These are phyloP conservation scores for Tachystola acroxantha DNA, from an alignment of 2,888 invertebrate species.

Conservation along the genomic window DNA sequence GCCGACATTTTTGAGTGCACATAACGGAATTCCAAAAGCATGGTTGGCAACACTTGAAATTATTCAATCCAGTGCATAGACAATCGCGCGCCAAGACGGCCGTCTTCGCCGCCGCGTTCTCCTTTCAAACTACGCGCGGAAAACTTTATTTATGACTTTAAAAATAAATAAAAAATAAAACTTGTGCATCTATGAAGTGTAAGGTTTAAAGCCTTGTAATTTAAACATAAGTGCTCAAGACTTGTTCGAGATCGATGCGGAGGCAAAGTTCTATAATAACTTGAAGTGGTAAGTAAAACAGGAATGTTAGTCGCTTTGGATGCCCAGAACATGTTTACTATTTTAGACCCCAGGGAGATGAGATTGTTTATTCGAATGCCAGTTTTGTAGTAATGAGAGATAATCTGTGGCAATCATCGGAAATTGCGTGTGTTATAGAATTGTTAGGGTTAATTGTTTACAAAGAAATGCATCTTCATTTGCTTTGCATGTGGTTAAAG, in stretches of 20 bases:
- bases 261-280: conserved; percentile 33
- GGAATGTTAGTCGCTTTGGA: conserved; percentile 34
- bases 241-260: conserved; percentile 37
- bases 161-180: conserved; percentile 27
- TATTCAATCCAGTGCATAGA: conserved; percentile 61
- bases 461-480: no score
- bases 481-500: no score
- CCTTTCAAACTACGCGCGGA: conserved; percentile 35
- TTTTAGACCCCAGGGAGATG: conserved; percentile 25
- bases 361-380: conserved; percentile 14
- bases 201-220: conserved; percentile 25
- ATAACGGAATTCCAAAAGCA: no score
- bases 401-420: neutral
- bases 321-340: conserved; percentile 34
- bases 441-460: no score
- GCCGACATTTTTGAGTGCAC: no score
- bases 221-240: no score
- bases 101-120: conserved; percentile 31
- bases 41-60: no score
- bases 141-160: conserved; percentile 31
- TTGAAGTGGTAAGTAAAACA: conserved; percentile 51
- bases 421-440: neutral
- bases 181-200: conserved; percentile 30
- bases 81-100: conserved; percentile 41
- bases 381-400: neutral